phyloP scores from a whole-genome alignment of 2,888 invertebrate genomes.

The Cheiracanthium punctorium region DNA sequence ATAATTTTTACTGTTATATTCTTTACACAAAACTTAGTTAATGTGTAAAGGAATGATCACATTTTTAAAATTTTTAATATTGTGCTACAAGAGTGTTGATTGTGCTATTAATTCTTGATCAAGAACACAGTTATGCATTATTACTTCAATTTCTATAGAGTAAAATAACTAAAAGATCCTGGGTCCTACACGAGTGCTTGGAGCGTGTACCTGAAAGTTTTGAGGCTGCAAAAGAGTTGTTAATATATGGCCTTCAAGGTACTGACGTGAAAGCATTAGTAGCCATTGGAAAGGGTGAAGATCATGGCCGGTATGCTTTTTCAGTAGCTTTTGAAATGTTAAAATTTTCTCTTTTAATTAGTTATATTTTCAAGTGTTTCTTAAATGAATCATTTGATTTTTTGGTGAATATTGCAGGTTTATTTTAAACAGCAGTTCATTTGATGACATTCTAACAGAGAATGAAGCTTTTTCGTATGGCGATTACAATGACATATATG shows the following conservation, averaged over 20 bases:
- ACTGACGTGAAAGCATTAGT: conserved; percentile 82
- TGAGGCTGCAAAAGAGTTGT: conserved; percentile 83
- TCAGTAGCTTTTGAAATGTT: background rate
- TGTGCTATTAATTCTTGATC: no score
- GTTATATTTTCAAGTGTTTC: background rate
- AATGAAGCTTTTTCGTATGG: background rate
- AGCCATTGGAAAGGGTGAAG: conserved; percentile 77
- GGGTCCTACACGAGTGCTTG: conserved; percentile 88
- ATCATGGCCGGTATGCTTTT: conserved; percentile 63
- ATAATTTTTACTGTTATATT: no score
- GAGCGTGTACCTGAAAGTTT: conserved; percentile 84
- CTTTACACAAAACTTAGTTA: no score
- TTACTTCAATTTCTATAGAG: no score
- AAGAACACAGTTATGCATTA: no score
- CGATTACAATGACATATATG: conserved; percentile 23
- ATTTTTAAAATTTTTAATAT: no score
- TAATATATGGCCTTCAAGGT: conserved; percentile 84
- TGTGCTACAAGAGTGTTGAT: no score
- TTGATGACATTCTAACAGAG: background rate
- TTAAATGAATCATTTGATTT: background rate
- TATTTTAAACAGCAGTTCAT: background rate
- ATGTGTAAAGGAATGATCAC: no score
- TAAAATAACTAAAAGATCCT: conserved; percentile 85
- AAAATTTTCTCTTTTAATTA: background rate
- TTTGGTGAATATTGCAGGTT: background rate